Evolutionary conservation across 2,113 vertebrate genomes (phyloP), one percentile per base, ranked within the genome.

Genomic region (Danionella cerebrum): DNA sequence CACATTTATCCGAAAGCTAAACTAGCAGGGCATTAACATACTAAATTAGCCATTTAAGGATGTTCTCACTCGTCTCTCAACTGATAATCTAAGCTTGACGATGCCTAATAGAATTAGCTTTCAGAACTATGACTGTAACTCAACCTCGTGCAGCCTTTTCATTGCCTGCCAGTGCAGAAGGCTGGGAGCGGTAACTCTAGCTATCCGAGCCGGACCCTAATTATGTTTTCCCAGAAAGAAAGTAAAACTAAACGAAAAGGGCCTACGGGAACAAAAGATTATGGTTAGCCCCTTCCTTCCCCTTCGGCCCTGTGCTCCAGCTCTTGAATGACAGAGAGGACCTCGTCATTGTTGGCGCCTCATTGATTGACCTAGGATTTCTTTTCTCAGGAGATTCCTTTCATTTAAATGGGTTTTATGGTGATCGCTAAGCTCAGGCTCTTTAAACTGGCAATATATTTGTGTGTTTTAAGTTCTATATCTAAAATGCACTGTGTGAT

Each of bases 191-290:
- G 58, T 69, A 73, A 77, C 71, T 47, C 14, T 50, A 74, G 31
- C 57, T 67, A 54, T 16, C 50, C 22, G 21, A 48, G 70, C 35
- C 31, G 57, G 53, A 69, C 50, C 35, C 67, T 71, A 66, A 75
- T 77, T 71, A 70, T 52, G 21, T 21, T 71, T 74, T 75, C 63
- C 71, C 60, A 69, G 60, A 76, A 79, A 67, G 55, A 73, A 73
- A 58, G 60, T 36, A 47, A 74, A 77, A 69, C 29, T 76, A 58
- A 72, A 65, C 69, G 51, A 36, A 75, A 60, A 45, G 18, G 27
- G 41, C 54, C 45, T 24, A 21, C 3, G 12, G 31, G 29, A 65
- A 76, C 71, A 72, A 60, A 74, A 44, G 62, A 24, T 2, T n/a
- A 8, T 42, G 11, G 66, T 74, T 39, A 51, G 48, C 19, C 36